Base-by-base conservation (phyloP, 2,888 invertebrate genomes). In the Amaurobius ferox region DNA sequence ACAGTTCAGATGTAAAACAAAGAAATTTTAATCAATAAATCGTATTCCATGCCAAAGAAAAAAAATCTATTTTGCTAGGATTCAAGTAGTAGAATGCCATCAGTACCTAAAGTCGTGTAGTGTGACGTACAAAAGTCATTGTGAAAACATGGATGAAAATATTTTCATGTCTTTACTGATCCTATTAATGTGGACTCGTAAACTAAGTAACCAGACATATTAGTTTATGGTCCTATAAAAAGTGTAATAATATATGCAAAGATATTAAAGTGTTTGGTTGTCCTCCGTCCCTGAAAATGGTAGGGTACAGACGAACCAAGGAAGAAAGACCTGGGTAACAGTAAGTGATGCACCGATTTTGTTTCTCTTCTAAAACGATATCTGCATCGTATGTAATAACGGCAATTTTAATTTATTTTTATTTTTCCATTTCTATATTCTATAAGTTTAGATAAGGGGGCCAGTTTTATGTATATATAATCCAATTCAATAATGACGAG, bases 181-280 rank as follows among this genome's bases (percentile, higher is more conserved):
- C 16, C 44, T 44, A 44, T 44, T 44, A 44, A 16, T 7, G n/a
- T 44, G 16, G 44, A 44, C 44, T 16, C 44, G 9, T 16, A 44
- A 44, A 16, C 44, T 44, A 44, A n/a, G 44, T 44, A 9, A 44
- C 16, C 44, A 55, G n/a, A n/a, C 29, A 26, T 48, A 29, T 32
- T 30, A 19, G 35, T 66, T 64, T 19, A 39, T 66, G 71, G 79
- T 64, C 64, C 79, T 72, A 64, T 79, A 55, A 79, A 79, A 79
- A 79, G 72, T 72, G 71, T 62, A 62, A 40, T 79, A 70, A 23
- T 61, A 70, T 64, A 64, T 64, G 28, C 64, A 67, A 35, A 67
- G 67, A 23, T 67, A 67, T 67, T 35, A 28, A 67, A 67, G 28
- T 67, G 16, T 67, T 67, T 67, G 67, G 67, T 23, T 39, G 23